Conservation (phyloP, 2,888 invertebrate genomes). For the Parnassius apollo region DNA sequence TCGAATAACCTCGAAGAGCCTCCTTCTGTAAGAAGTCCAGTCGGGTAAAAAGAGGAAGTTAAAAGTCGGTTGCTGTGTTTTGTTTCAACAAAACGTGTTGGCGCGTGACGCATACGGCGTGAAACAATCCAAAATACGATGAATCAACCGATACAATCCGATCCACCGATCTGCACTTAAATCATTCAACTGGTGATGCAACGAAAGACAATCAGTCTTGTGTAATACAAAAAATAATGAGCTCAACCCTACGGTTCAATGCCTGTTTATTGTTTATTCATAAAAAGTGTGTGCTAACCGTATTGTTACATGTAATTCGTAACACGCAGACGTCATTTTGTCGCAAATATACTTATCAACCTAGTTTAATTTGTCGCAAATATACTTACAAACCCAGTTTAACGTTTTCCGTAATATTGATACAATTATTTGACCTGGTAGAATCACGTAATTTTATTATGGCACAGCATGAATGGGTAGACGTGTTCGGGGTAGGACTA, state of each 20-base stretch:
- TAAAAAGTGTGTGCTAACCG: background rate
- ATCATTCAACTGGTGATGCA: constrained; percentile 21
- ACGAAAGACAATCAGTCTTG: constrained; percentile 25
- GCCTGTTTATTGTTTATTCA: constrained; percentile 20
- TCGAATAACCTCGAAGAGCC: too few relatives aligned
- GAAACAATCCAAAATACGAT: constrained; percentile 7
- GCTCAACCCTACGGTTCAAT: constrained; percentile 12
- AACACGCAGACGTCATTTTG: constrained; percentile 15
- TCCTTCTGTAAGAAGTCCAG: too few relatives aligned
- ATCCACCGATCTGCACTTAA: background rate
- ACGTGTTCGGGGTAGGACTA: too few relatives aligned
- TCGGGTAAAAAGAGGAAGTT: background rate
- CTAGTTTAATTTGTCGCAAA: constrained; percentile 1
- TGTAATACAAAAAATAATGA: constrained; percentile 25
- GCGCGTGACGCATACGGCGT: constrained; percentile 12
- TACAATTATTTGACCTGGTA: too few relatives aligned
- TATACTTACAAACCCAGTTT: background rate
- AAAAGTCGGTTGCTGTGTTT: background rate
- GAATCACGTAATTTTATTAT: too few relatives aligned
- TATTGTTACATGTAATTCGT: constrained; percentile 18
- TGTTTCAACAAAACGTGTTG: background rate
- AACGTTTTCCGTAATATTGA: too few relatives aligned
- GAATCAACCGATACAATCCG: constrained; percentile 4
- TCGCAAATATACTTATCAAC: constrained; percentile 1
- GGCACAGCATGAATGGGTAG: too few relatives aligned